phyloP scores from a whole-genome alignment of 2,888 invertebrate genomes.

The Pachliopta kotzebuea region DNA sequence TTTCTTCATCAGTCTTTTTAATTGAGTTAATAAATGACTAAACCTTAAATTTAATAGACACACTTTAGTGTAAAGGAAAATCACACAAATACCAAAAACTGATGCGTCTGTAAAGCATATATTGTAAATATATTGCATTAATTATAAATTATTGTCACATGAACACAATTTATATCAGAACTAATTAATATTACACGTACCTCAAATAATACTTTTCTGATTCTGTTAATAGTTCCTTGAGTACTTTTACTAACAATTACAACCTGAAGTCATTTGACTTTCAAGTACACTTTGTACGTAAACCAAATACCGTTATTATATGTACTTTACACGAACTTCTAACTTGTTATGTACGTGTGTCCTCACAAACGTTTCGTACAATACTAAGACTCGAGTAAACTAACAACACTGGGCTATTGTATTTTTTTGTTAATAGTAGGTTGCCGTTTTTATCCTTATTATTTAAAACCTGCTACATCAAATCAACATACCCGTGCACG shows the following conservation, averaged over 20 bases:
- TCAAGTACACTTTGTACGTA: neutral
- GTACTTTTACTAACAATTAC: neutral
- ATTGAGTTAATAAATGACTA: too few species aligned
- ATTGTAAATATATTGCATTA: neutral
- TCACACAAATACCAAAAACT: too few species aligned
- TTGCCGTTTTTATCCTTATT: slow-evolving; percentile 5
- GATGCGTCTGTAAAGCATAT: neutral
- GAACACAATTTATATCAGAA: neutral
- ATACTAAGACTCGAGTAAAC: slow-evolving; percentile 8
- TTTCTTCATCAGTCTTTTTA: neutral
- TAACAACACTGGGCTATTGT: neutral
- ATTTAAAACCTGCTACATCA: slow-evolving; percentile 8
- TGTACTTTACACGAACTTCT: neutral
- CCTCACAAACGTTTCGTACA: slow-evolving; percentile 3
- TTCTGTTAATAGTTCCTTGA: neutral
- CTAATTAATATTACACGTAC: neutral
- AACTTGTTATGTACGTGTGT: slow-evolving; percentile 1
- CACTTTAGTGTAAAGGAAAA: too few species aligned
- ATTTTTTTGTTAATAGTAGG: slow-evolving; percentile 5
- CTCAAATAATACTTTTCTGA: neutral
- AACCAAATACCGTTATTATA: neutral
- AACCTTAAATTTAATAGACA: too few species aligned
- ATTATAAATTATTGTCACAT: neutral
- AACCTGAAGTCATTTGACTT: neutral
- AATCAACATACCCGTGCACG: neutral